Evolutionary conservation across 2,797 vertebrate genomes (phyloP).

Genomic region (Gymnothorax reevesii): DNA sequence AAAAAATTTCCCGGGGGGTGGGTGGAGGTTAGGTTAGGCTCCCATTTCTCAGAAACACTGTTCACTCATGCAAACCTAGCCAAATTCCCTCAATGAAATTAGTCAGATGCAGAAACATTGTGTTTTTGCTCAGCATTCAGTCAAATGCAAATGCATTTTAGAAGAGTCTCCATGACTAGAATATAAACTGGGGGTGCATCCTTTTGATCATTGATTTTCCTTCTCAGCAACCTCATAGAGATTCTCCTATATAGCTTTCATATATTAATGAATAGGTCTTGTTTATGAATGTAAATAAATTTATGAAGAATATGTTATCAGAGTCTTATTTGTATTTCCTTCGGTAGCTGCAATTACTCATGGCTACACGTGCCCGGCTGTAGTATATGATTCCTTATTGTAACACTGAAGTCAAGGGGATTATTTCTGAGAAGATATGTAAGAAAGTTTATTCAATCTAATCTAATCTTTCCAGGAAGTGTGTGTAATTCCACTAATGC

Average conservation of each 20-base stretch:
- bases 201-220: background rate
- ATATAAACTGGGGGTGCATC: background rate
- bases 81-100: background rate
- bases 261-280: background rate
- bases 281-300: background rate
- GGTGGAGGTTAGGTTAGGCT: no score
- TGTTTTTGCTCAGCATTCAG: background rate
- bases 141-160: no score
- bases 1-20: no score
- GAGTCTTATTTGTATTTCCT: background rate
- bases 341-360: background rate
- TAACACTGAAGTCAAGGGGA: background rate
- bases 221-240: background rate
- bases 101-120: background rate
- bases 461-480: constrained; percentile 1
- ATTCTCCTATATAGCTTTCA: background rate
- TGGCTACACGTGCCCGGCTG: background rate
- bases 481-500: background rate
- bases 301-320: background rate
- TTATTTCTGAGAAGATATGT: background rate
- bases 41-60: no score
- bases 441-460: background rate
- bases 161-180: background rate
- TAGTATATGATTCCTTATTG: background rate
- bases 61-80: background rate